Percentiles rank a stretch among this genome's conserved stretches.
Conservation (phyloP, 1,140 invertebrate genomes). For the Daktulosphaira vitifoliae region DNA sequence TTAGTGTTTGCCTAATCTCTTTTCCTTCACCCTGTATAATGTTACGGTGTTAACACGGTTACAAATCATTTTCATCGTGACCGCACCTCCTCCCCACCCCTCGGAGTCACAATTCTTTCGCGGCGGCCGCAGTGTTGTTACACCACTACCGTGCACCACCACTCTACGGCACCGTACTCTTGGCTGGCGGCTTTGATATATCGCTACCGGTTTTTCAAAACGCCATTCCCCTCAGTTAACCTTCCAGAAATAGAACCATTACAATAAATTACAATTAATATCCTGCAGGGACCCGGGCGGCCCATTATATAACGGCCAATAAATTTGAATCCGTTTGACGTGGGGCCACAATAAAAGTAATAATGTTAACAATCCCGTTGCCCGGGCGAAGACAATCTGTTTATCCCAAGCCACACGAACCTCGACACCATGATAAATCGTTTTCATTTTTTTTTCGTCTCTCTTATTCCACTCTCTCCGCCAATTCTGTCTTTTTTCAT, state of each 20-base stretch:
- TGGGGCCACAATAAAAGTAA: slow-evolving; percentile 34
- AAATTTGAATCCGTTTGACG: slow-evolving; percentile 34
- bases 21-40: not conserved
- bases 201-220: slow-evolving; percentile 34
- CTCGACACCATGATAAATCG: slow-evolving; percentile 33
- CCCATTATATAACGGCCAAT: slow-evolving; percentile 33
- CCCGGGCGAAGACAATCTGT: slow-evolving; percentile 32
- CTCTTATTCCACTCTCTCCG: not conserved
- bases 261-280: slow-evolving; percentile 34
- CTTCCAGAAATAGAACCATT: slow-evolving; percentile 34
- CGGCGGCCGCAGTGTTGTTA: not conserved
- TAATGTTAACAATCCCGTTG: slow-evolving; percentile 33
- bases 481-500: no score
- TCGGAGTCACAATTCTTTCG: not conserved
- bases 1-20: slow-evolving; percentile 16
- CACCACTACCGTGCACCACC: not conserved
- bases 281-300: slow-evolving; percentile 33
- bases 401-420: slow-evolving; percentile 33
- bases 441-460: slow-evolving; percentile 19
- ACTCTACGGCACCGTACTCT: not conserved
- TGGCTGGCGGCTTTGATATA: slow-evolving; percentile 28
- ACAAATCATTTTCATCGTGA: slow-evolving; percentile 28
- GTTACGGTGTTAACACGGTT: slow-evolving; percentile 25
- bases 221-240: slow-evolving; percentile 33
- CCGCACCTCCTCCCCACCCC: not conserved